Evolutionary conservation across 2,113 vertebrate genomes (phyloP).

Genomic region (Sardina pilchardus): DNA sequence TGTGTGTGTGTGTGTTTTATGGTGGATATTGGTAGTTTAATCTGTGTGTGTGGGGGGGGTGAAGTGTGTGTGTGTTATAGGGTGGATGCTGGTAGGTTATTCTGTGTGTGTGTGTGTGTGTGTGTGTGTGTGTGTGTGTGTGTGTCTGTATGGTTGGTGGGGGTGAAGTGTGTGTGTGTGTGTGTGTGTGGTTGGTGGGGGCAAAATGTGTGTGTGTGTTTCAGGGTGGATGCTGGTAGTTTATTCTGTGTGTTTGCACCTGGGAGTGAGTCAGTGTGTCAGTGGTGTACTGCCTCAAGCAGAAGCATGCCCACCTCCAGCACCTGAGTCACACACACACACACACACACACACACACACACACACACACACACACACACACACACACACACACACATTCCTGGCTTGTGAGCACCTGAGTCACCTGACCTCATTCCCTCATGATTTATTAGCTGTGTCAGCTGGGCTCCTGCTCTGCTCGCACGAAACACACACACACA

Average conservation of each 20-base stretch:
- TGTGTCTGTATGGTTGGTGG: neutral
- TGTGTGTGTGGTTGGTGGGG: neutral
- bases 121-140: neutral
- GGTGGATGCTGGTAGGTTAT: no score
- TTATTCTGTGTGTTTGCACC: neutral
- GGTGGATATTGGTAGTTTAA: neutral
- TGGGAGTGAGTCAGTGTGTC: slow-evolving; percentile 1
- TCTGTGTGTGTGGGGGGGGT: neutral
- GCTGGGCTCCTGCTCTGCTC: no score
- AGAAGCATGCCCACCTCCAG: neutral
- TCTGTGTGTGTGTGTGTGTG: no score
- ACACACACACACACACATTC: slow-evolving; percentile 2
- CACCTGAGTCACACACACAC: neutral
- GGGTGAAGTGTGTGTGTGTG: neutral
- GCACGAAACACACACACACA: no score
- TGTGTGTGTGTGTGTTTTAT: neutral
- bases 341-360: neutral
- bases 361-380: slow-evolving; percentile 9
- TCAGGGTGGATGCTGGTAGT: neutral
- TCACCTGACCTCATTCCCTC: no score
- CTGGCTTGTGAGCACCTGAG: no score
- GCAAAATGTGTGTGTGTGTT: neutral
- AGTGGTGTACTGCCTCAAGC: neutral
- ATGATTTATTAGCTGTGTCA: no score
- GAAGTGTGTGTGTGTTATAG: no score